phyloP scores from a whole-genome alignment of 2,888 invertebrate species.

The Blera fallax region DNA sequence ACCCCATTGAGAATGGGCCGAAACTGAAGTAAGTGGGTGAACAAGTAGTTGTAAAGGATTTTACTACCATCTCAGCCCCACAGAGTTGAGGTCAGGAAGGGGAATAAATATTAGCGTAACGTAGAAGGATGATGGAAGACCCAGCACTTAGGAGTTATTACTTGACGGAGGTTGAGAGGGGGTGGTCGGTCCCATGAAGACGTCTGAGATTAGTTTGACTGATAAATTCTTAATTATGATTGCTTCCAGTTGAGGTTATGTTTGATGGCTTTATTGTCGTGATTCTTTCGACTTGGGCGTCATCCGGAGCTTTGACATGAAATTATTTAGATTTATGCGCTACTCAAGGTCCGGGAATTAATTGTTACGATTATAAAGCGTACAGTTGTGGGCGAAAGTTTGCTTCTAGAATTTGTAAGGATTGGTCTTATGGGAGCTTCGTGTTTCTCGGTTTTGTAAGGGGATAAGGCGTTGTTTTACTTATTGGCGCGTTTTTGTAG shows the following conservation, averaged over 20 bases:
- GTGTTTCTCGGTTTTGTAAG: no score
- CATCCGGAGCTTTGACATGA: not conserved
- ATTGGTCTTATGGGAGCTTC: not conserved
- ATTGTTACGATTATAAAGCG: not conserved
- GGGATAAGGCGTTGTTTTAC: no score
- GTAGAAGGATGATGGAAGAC: constrained; percentile 32
- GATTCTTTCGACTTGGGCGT: not conserved
- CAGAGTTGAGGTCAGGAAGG: not conserved
- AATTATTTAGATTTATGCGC: not conserved
- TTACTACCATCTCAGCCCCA: not conserved
- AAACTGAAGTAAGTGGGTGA: not conserved
- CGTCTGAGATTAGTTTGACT: constrained; percentile 33
- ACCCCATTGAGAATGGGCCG: not conserved
- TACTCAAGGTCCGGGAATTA: not conserved
- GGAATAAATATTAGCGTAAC: not conserved
- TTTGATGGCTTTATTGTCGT: constrained; percentile 8
- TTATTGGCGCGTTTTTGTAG: no score
- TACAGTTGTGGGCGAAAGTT: not conserved
- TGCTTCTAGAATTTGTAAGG: not conserved
- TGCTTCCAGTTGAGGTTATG: constrained; percentile 7
- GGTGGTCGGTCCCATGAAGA: constrained; percentile 5
- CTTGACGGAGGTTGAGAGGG: constrained; percentile 2
- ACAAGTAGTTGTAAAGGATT: not conserved
- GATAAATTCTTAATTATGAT: constrained; percentile 50
- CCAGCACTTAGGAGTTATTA: constrained; percentile 18